Conservation (phyloP, 2,113 vertebrate species). For the Paradoxurus hermaphroditus region DNA sequence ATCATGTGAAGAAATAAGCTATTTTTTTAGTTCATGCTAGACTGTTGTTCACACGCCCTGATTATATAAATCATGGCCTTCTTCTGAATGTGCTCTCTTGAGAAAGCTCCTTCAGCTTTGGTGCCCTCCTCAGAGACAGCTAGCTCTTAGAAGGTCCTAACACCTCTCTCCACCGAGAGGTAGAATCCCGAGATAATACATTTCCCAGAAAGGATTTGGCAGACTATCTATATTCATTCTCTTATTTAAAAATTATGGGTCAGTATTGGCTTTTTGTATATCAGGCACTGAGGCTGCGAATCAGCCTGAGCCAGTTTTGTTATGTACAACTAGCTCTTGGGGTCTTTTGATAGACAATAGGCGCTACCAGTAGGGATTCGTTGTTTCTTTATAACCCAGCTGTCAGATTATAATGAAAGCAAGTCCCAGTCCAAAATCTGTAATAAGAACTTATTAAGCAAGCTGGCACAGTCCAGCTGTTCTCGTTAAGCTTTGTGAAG, state of each 20-base stretch:
- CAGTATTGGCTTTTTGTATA: background rate
- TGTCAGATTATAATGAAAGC: slow-evolving; percentile 3
- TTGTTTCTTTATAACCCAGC: background rate
- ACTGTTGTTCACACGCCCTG: background rate
- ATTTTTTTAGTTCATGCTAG: background rate
- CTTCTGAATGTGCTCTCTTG: background rate
- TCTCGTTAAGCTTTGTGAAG: background rate
- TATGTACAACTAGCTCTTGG: background rate
- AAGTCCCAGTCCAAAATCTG: background rate
- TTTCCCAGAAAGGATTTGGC: background rate
- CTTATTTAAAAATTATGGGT: background rate
- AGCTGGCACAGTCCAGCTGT: background rate
- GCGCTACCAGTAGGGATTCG: background rate
- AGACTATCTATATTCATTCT: background rate
- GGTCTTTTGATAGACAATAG: background rate
- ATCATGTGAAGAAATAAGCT: background rate
- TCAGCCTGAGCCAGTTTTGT: background rate
- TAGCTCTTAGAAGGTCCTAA: background rate
- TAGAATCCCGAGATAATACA: background rate
- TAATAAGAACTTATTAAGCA: background rate
- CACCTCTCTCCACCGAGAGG: background rate
- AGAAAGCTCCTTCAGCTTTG: background rate
- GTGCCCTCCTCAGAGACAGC: background rate
- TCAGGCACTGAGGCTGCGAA: background rate
- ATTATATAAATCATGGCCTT: background rate